phyloP scores from a whole-genome alignment of 92 coral and sea anemone species.

The Palythoa grandis region DNA sequence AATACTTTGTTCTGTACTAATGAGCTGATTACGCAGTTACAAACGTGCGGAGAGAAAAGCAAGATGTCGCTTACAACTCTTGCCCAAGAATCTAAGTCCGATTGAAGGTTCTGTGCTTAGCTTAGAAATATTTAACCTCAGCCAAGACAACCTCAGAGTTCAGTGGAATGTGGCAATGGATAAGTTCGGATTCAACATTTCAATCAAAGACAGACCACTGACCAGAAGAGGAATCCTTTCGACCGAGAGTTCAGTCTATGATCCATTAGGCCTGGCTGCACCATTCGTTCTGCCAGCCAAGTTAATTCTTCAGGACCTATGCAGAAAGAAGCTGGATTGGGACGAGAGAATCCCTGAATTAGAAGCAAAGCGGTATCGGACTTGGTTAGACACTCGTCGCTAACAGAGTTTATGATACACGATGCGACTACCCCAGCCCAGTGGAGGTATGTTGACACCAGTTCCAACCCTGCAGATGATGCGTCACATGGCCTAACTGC shows the following conservation, averaged over 20 bases:
- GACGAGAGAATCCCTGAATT: constrained; percentile 31
- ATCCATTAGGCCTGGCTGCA: constrained; percentile 49
- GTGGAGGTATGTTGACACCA: constrained; percentile 48
- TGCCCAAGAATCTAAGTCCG: constrained; percentile 30
- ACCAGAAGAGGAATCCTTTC: constrained; percentile 47
- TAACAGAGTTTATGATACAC: too few species aligned
- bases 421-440: constrained; percentile 31
- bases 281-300: constrained; percentile 41
- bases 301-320: constrained; percentile 41
- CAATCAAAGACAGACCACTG: constrained; percentile 37
- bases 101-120: constrained; percentile 47
- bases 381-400: constrained; percentile 39
- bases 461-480: constrained; percentile 35
- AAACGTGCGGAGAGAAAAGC: constrained; percentile 35
- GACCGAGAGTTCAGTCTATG: constrained; percentile 42
- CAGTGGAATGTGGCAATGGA: constrained; percentile 49
- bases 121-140: constrained; percentile 54
- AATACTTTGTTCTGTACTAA: constrained; percentile 74
- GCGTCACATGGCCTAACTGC: constrained; percentile 26
- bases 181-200: constrained; percentile 41
- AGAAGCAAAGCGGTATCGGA: constrained; percentile 9
- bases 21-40: constrained; percentile 41
- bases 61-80: constrained; percentile 67
- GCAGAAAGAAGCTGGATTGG: constrained; percentile 42
- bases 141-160: constrained; percentile 43